These are phyloP conservation scores for Porites evermanni DNA, from an alignment of 92 coral and sea anemone species.

Conservation along the genomic window DNA sequence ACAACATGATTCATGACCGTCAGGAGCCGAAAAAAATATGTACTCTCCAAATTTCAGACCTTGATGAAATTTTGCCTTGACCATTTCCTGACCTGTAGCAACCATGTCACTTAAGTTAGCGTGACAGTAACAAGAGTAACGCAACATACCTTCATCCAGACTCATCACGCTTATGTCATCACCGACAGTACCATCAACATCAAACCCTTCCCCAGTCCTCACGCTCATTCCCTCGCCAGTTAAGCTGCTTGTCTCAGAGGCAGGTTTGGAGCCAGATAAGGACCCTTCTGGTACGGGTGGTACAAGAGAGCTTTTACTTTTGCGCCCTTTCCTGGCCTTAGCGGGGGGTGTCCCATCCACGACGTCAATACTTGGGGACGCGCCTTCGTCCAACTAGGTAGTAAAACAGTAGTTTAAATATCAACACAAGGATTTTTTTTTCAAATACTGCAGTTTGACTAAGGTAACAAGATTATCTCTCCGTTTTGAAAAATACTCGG, in stretches of 20 bases:
- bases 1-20: too few relatives aligned
- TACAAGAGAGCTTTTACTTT: slow-evolving; percentile 86
- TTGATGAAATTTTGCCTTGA: too few relatives aligned
- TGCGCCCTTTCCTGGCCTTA: slow-evolving; percentile 97
- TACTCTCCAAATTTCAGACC: too few relatives aligned
- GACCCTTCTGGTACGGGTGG: slow-evolving; percentile 94
- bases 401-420: background rate
- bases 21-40: too few relatives aligned
- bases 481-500: too few relatives aligned
- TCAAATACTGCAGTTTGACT: too few relatives aligned
- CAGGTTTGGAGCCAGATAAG: slow-evolving; percentile 69
- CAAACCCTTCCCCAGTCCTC: slow-evolving; percentile 70
- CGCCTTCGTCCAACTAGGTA: slow-evolving; percentile 4
- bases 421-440: too few relatives aligned
- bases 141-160: slow-evolving; percentile 90
- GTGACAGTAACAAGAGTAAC: background rate
- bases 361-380: slow-evolving; percentile 23
- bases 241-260: slow-evolving; percentile 92
- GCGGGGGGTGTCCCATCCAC: slow-evolving; percentile 72
- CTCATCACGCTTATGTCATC: slow-evolving; percentile 97
- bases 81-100: background rate
- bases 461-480: too few relatives aligned
- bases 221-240: slow-evolving; percentile 78
- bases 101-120: background rate
- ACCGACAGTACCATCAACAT: slow-evolving; percentile 72